phyloP scores from a whole-genome alignment of 2,888 invertebrate genomes.

The Melinopterus prodromus region DNA sequence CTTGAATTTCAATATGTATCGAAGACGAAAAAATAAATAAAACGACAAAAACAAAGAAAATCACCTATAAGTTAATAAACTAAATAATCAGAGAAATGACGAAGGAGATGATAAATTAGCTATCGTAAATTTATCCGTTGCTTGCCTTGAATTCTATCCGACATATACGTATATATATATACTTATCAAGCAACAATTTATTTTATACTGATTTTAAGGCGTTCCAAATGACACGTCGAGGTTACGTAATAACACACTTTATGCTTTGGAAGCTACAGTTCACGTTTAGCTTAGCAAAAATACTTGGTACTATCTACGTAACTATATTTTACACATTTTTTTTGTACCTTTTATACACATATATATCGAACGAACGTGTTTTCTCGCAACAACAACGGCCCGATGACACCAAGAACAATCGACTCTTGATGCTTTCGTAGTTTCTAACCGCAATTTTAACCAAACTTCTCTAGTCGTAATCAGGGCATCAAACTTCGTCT shows the following conservation, averaged over 20 bases:
- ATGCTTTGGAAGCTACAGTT: background rate
- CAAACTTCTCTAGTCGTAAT: constrained; percentile 30
- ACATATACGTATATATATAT: background rate
- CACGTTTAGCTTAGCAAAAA: background rate
- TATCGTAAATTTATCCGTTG: background rate
- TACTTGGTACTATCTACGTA: background rate
- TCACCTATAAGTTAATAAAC: background rate
- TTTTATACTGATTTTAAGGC: background rate
- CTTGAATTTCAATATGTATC: constrained; percentile 9
- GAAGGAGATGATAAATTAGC: too few species aligned
- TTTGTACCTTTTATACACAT: background rate
- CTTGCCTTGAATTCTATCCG: background rate
- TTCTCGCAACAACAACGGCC: background rate
- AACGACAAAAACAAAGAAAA: background rate
- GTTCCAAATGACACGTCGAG: background rate
- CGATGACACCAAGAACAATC: background rate
- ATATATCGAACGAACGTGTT: background rate
- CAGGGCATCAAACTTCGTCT: constrained; percentile 47
- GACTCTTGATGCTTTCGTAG: background rate
- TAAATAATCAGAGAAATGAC: background rate
- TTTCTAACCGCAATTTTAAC: background rate
- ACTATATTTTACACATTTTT: background rate
- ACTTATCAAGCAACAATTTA: background rate
- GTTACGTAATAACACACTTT: too few species aligned
- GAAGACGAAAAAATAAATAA: constrained; percentile 21